Evolutionary conservation across 2,888 invertebrate species (phyloP), one percentile per base, ranked within the genome.

Genomic region (Strigamia maritima): DNA sequence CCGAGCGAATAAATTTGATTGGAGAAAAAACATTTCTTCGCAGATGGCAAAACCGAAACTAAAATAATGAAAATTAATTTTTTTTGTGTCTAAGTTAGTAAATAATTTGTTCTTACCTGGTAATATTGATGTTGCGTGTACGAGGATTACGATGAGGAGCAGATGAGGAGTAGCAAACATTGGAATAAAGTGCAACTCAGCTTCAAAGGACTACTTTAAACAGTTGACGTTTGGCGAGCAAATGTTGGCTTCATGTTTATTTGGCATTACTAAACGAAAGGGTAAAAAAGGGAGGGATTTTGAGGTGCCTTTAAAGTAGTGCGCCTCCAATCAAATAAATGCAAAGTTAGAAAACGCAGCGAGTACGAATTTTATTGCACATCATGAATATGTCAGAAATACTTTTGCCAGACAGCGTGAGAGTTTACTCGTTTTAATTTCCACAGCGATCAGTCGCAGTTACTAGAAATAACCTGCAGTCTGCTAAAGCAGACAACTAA

Each of bases 401-500:
- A 65, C 26, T 65, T 49, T n/a, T 65, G 65, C 65, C 65, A 65
- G 65, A 65, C 65, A 65, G 65, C 49, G 49, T 65, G 65, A 65
- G 65, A 65, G 65, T 65, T 65, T 65, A 24, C 26, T 16, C 26
- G 65, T 65, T 65, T 65, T 65, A 65, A 65, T 65, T 65, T 65
- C 26, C 26, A 26, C 24, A 65, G 26, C 26, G 65, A 65, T 65
- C 65, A 65, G 65, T 65, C 65, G 65, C 65, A 65, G 65, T 65
- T 65, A 26, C 65, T 65, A 65, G 65, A 65, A 65, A 65, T 65
- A 65, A 65, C 65, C 16, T 24, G 65, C 65, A 65, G 65, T 65
- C 65, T 65, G 65, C 65, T 65, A 65, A 65, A 65, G 65, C 65
- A 65, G 65, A 65, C 65, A 65, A 65, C 65, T 65, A 65, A 65